phyloP scores from a whole-genome alignment of 2,797 vertebrate genomes.

The Nyctibius grandis region DNA sequence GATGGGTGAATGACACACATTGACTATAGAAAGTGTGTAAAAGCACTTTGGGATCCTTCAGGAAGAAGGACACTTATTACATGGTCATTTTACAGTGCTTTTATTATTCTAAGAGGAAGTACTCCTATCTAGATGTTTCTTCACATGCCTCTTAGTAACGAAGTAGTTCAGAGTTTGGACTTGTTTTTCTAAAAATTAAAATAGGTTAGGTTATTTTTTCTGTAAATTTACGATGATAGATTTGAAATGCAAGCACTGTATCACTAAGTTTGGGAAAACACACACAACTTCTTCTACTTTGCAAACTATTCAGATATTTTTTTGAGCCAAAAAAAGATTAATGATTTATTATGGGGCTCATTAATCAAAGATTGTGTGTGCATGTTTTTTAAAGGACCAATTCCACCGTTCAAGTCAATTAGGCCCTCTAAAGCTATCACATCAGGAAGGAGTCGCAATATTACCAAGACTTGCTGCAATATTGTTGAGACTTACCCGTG shows the following conservation, averaged over 20 bases:
- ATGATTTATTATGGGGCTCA: conserved; percentile 77
- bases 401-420: conserved; percentile 74
- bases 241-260: conserved; percentile 38
- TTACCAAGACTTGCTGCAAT: conserved; percentile 71
- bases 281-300: conserved; percentile 1
- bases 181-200: conserved; percentile 30
- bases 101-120: conserved; percentile 46
- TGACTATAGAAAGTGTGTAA: conserved; percentile 42
- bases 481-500: conserved; percentile 70
- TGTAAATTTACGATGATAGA: conserved; percentile 26
- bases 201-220: background rate
- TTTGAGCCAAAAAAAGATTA: conserved; percentile 73
- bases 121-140: conserved; percentile 10
- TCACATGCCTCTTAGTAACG: background rate
- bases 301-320: conserved; percentile 64
- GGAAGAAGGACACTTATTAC: conserved; percentile 45
- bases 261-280: conserved; percentile 46
- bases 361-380: conserved; percentile 75
- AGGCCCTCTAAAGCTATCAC: conserved; percentile 73
- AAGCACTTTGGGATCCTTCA: conserved; percentile 40
- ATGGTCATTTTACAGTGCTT: conserved; percentile 18
- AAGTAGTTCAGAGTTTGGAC: background rate
- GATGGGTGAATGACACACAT: conserved; percentile 36
- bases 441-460: conserved; percentile 58
- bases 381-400: conserved; percentile 61